Percentiles rank a stretch among this genome's conserved stretches.
Conservation (phyloP, 2,797 vertebrate genomes). For the Carapus acus region DNA sequence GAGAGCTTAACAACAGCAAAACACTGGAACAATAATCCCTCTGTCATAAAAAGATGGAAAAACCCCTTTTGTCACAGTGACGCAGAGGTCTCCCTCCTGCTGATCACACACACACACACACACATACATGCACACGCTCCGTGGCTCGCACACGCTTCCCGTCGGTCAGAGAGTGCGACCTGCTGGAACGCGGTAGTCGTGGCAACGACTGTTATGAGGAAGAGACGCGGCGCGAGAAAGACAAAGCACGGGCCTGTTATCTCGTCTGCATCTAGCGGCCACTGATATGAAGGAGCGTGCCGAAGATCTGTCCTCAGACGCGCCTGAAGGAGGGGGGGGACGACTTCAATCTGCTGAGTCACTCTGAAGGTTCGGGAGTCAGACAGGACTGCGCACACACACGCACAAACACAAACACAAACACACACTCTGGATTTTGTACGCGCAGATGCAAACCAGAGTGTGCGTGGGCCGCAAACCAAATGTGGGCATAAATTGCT, state of each 20-base stretch:
- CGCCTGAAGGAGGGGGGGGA: no score
- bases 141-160: constrained; percentile 52
- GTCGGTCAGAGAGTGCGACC: constrained; percentile 32
- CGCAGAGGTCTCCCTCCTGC: constrained; percentile 53
- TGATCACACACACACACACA: no score
- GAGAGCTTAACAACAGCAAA: constrained; percentile 13
- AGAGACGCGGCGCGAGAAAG: constrained; percentile 7
- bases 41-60: constrained; percentile 55
- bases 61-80: constrained; percentile 54
- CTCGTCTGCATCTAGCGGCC: no score
- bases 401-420: constrained; percentile 10
- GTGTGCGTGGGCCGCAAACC: neutral
- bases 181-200: constrained; percentile 33
- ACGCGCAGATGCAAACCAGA: neutral
- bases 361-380: constrained; percentile 22
- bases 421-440: no score
- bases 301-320: no score
- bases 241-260: constrained; percentile 23
- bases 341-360: constrained; percentile 13
- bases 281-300: no score
- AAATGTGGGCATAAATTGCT: neutral
- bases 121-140: no score
- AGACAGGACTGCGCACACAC: constrained; percentile 14
- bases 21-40: constrained; percentile 44
- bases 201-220: constrained; percentile 36